Percentiles rank a stretch among this genome's conserved stretches.
Evolutionary conservation across 1,140 invertebrate species (phyloP).

Genomic region (Heliconius nattereri): DNA sequence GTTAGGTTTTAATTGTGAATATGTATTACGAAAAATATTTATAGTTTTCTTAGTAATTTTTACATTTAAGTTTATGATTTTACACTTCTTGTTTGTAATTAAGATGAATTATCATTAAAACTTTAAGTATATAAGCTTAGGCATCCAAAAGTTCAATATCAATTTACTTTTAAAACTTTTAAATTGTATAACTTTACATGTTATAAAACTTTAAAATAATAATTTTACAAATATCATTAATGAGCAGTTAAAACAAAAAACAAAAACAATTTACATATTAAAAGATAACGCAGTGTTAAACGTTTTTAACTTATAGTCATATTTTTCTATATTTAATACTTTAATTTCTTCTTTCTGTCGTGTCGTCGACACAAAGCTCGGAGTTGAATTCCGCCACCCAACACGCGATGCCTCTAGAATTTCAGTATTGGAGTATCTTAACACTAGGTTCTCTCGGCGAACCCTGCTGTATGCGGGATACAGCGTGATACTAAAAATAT

Average conservation of each 20-base stretch:
- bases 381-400: no score
- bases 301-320: neutral
- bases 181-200: neutral
- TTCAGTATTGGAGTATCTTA: no score
- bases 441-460: no score
- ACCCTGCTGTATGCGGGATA: no score
- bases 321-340: neutral
- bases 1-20: neutral
- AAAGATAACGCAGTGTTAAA: neutral
- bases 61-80: neutral
- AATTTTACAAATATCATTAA: neutral
- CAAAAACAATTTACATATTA: neutral
- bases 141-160: neutral
- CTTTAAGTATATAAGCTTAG: neutral
- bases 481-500: neutral
- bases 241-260: neutral
- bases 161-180: no score
- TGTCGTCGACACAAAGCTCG: no score
- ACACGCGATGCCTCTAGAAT: no score
- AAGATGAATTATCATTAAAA: neutral
- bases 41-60: neutral
- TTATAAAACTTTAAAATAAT: neutral
- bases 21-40: neutral
- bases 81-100: no score
- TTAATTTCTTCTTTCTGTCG: no score